Percentiles rank a stretch among this genome's conserved stretches.
Evolutionary conservation across 2,888 invertebrate genomes (phyloP).

Genomic region (Brachypalpus laphriformis): DNA sequence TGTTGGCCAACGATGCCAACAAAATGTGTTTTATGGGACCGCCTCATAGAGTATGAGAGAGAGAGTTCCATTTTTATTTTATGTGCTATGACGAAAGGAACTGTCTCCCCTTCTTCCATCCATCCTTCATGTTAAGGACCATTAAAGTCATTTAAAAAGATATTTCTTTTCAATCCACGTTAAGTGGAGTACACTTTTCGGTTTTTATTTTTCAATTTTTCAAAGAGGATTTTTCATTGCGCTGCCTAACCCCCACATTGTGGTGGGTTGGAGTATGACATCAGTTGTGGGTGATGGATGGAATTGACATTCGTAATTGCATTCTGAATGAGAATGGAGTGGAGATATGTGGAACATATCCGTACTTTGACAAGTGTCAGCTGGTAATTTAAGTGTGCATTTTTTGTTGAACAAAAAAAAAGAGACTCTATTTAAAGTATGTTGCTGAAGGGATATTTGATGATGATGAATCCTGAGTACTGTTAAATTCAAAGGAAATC

Average conservation of each 20-base stretch:
- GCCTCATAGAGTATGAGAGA: neutral
- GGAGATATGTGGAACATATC: conserved; percentile 1
- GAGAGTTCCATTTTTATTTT: conserved; percentile 41
- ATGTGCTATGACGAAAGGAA: conserved; percentile 7
- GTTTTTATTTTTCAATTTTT: conserved; percentile 32
- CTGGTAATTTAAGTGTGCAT: conserved; percentile 16
- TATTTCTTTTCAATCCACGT: conserved; percentile 61
- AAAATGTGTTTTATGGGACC: conserved; percentile 43
- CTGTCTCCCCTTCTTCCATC: neutral
- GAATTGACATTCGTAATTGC: conserved; percentile 30
- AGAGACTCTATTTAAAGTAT: too few species aligned
- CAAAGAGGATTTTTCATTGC: neutral
- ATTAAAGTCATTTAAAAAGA: conserved; percentile 58
- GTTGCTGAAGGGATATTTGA: too few species aligned
- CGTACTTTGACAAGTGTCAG: conserved; percentile 42
- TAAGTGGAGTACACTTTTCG: conserved; percentile 48
- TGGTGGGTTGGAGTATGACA: neutral
- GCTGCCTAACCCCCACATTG: neutral
- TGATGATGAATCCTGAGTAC: too few species aligned
- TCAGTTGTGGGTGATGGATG: conserved; percentile 33
- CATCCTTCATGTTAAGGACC: conserved; percentile 42
- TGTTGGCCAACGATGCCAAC: conserved; percentile 40
- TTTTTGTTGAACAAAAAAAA: neutral
- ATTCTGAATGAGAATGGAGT: neutral
- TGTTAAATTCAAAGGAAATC: too few species aligned